These are phyloP conservation scores for Andrena camellia DNA, from an alignment of 2,888 invertebrate genomes.

Conservation along the genomic window DNA sequence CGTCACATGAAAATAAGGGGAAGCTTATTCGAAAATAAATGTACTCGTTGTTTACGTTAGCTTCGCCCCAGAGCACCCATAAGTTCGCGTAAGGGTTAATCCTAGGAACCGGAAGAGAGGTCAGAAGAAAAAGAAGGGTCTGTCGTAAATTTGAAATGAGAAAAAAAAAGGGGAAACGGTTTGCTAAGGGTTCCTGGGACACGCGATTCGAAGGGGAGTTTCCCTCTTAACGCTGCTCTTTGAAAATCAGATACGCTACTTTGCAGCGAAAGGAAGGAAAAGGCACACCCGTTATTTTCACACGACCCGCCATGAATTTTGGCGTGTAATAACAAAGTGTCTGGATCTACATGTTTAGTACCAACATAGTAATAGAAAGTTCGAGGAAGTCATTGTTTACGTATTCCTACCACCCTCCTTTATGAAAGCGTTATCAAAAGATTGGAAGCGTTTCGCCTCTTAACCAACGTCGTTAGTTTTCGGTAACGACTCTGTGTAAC, in stretches of 20 bases:
- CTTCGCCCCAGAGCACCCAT: not conserved
- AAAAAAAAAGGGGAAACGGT: conserved; percentile 19
- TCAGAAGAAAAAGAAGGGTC: not conserved
- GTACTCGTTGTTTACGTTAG: not conserved
- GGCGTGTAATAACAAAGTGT: not conserved
- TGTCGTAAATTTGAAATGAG: conserved; percentile 14
- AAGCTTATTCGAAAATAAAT: not conserved
- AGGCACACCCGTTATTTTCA: not conserved
- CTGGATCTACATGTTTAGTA: not conserved
- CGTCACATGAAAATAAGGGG: not conserved
- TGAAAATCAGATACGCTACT: not conserved
- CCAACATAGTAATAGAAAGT: not conserved
- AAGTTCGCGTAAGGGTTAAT: conserved; percentile 12
- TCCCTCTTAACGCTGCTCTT: not conserved
- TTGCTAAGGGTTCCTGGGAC: not conserved
- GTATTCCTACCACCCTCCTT: not conserved
- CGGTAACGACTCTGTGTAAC: conserved; percentile 13
- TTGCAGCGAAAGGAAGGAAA: not conserved
- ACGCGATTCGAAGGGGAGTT: not conserved
- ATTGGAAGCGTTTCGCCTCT: not conserved
- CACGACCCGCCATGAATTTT: not conserved
- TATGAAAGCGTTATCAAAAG: conserved; percentile 15
- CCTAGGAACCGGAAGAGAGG: not conserved
- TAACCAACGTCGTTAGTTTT: conserved; percentile 2
- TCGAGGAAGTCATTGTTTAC: not conserved